Evolutionary conservation across 2,113 vertebrate species (phyloP).

Genomic region (Gymnarchus niloticus): DNA sequence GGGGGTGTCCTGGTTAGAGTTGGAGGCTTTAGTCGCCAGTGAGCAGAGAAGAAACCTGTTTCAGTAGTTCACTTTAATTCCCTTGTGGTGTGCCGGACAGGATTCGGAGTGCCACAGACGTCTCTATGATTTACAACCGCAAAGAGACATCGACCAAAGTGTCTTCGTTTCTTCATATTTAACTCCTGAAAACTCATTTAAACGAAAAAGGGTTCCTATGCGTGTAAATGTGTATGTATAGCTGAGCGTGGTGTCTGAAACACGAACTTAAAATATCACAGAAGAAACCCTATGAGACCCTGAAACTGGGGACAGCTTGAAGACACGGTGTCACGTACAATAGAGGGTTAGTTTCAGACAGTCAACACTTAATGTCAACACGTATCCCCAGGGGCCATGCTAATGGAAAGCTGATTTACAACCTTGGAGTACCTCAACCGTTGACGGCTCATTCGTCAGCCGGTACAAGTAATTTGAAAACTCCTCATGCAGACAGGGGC

Average conservation of each 20-base stretch:
- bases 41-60: conserved; percentile 25
- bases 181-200: conserved; percentile 29
- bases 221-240: neutral
- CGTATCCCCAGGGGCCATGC: neutral
- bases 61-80: conserved; percentile 36
- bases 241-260: neutral
- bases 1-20: neutral
- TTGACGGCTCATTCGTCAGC: neutral
- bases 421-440: neutral
- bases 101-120: conserved; percentile 31
- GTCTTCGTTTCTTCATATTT: conserved; percentile 21
- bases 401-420: conserved; percentile 10
- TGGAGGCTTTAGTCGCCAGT: conserved; percentile 31
- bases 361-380: neutral
- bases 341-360: neutral
- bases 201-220: conserved; percentile 25
- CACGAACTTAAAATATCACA: neutral
- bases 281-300: neutral
- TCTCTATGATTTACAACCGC: conserved; percentile 29
- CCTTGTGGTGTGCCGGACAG: conserved; percentile 21
- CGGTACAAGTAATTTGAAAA: neutral
- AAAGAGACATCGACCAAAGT: neutral
- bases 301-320: neutral
- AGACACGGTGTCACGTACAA: neutral
- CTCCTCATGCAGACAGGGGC: neutral